Percentiles rank a stretch among this genome's conserved stretches.
Conservation (phyloP, 2,797 vertebrate genomes). For the Lagocephalus sceleratus region DNA sequence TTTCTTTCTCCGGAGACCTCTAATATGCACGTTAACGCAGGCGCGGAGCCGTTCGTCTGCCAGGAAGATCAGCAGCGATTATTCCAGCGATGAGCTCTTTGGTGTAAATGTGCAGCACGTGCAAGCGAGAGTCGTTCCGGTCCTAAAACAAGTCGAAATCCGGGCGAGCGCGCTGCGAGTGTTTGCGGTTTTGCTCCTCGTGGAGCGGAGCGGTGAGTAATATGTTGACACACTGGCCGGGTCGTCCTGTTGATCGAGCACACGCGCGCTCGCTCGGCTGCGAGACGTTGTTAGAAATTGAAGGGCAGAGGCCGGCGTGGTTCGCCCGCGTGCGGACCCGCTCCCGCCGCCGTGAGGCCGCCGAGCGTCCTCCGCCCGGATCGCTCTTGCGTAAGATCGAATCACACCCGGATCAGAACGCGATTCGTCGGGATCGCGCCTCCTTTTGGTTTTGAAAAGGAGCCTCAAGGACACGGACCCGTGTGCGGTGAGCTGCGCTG, state of each 20-base stretch:
- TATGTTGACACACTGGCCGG: slow-evolving; percentile 19
- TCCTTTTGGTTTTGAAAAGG: slow-evolving; percentile 9
- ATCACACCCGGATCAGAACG: no score
- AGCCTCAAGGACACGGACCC: background rate
- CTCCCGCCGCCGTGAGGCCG: slow-evolving; percentile 20
- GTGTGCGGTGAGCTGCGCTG: background rate
- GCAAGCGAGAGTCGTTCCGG: slow-evolving; percentile 3
- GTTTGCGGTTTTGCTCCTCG: background rate
- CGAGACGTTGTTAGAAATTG: slow-evolving; percentile 14
- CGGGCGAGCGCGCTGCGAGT: background rate
- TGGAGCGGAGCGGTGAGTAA: slow-evolving; percentile 31
- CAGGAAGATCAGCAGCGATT: slow-evolving; percentile 1
- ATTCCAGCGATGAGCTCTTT: slow-evolving; percentile 1
- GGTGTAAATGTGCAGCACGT: slow-evolving; percentile 14
- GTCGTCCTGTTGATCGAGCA: slow-evolving; percentile 59
- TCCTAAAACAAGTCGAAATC: background rate
- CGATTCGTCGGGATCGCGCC: no score
- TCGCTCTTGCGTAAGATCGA: no score
- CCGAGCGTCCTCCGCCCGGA: background rate
- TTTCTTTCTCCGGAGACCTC: background rate
- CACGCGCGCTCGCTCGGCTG: slow-evolving; percentile 64
- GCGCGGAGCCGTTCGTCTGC: slow-evolving; percentile 9
- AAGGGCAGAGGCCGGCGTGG: slow-evolving; percentile 30
- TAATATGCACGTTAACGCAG: slow-evolving; percentile 14
- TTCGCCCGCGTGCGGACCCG: slow-evolving; percentile 9